Conservation (phyloP, 2,888 invertebrate genomes). For the Cybosia mesomella region DNA sequence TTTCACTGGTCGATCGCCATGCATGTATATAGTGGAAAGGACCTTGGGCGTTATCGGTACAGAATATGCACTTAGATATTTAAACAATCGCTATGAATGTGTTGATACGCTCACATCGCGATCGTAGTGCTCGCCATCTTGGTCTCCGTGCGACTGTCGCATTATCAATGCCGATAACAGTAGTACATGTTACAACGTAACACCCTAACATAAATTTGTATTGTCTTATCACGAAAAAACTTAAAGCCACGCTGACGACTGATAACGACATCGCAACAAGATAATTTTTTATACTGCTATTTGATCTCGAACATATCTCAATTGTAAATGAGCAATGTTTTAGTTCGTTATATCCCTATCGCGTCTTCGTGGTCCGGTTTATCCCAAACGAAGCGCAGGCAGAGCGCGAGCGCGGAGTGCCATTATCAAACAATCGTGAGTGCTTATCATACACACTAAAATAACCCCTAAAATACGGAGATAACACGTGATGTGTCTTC, state of each 20-base stretch:
- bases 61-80: slow-evolving; percentile 73
- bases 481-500: slow-evolving; percentile 39
- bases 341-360: slow-evolving; percentile 28
- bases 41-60: slow-evolving; percentile 74
- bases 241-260: slow-evolving; percentile 65
- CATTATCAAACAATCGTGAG: slow-evolving; percentile 18
- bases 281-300: slow-evolving; percentile 65
- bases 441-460: slow-evolving; percentile 42
- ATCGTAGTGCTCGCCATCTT: slow-evolving; percentile 62
- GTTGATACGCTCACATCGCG: slow-evolving; percentile 60
- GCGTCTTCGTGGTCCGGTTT: slow-evolving; percentile 24
- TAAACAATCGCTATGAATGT: slow-evolving; percentile 67
- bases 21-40: slow-evolving; percentile 62
- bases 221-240: slow-evolving; percentile 80
- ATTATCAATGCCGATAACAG: slow-evolving; percentile 83
- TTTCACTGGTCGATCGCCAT: slow-evolving; percentile 56
- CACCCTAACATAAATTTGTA: slow-evolving; percentile 85
- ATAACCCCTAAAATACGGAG: slow-evolving; percentile 36
- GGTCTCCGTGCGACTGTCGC: slow-evolving; percentile 76
- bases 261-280: slow-evolving; percentile 78
- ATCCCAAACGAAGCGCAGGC: slow-evolving; percentile 12
- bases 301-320: slow-evolving; percentile 60
- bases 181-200: slow-evolving; percentile 78
- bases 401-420: slow-evolving; percentile 15
- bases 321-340: slow-evolving; percentile 42